Conservation (phyloP, 1,140 invertebrate genomes). For the Anastrepha obliqua region DNA sequence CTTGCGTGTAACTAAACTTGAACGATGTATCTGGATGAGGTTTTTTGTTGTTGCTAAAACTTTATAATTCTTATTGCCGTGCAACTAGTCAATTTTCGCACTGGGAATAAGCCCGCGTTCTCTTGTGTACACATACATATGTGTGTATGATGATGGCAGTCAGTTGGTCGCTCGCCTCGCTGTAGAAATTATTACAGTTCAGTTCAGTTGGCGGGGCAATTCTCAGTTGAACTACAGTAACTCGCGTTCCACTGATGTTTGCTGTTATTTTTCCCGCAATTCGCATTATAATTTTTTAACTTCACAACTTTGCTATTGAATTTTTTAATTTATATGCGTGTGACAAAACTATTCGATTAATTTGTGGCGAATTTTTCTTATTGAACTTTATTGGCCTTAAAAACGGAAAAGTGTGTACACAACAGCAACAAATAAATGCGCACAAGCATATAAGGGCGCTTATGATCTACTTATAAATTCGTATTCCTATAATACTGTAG, state of each 20-base stretch:
- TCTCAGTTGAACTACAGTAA: background rate
- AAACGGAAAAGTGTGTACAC: background rate
- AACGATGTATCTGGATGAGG: no score
- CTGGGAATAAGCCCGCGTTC: background rate
- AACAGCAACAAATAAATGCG: no score
- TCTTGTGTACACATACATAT: background rate
- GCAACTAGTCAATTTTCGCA: no score
- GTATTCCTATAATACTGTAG: no score
- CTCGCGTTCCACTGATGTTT: background rate
- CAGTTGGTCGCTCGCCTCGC: background rate
- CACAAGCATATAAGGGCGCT: no score
- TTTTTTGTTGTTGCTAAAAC: no score
- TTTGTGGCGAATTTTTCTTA: background rate
- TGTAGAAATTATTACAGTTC: background rate
- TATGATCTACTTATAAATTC: no score
- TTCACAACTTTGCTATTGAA: background rate
- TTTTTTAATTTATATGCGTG: slow-evolving; percentile 27
- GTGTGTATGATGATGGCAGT: background rate
- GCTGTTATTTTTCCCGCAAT: background rate
- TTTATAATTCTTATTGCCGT: no score
- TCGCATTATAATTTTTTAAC: background rate
- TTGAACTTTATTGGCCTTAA: background rate
- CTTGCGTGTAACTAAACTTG: no score
- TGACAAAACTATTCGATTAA: slow-evolving; percentile 32
- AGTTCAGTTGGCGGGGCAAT: background rate